Conservation (phyloP, 2,888 invertebrate genomes). For the Morpho helenor region DNA sequence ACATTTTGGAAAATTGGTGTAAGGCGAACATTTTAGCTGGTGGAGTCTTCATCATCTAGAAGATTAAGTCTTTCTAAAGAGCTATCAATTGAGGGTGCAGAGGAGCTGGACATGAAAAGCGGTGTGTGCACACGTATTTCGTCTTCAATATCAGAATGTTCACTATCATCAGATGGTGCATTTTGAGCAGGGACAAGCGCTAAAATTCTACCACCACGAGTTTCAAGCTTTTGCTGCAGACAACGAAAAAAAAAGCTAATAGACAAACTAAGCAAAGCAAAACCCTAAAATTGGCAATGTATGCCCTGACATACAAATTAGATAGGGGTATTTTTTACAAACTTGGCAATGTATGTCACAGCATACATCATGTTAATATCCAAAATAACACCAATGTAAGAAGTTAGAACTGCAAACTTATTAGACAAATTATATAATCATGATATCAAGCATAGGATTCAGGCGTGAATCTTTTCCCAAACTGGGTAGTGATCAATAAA, state of each 20-base stretch:
- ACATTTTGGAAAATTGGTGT: slow-evolving; percentile 13
- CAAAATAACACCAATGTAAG: slow-evolving; percentile 13
- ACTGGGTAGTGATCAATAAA: slow-evolving; percentile 4
- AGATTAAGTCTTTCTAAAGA: slow-evolving; percentile 26
- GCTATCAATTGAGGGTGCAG: slow-evolving; percentile 19
- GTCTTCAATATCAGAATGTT: slow-evolving; percentile 12
- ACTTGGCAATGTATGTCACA: slow-evolving; percentile 18
- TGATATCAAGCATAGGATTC: slow-evolving; percentile 14
- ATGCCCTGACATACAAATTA: slow-evolving; percentile 16
- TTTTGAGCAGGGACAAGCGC: slow-evolving; percentile 12
- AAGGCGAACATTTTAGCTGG: slow-evolving; percentile 8
- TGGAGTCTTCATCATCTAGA: slow-evolving; percentile 21
- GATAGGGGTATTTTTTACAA: slow-evolving; percentile 10
- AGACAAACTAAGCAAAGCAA: slow-evolving; percentile 11
- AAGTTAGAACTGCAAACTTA: slow-evolving; percentile 14
- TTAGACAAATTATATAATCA: slow-evolving; percentile 14
- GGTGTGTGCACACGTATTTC: slow-evolving; percentile 11
- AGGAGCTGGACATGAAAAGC: slow-evolving; percentile 1
- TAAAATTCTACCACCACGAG: slow-evolving; percentile 18
- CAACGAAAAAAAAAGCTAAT: slow-evolving; percentile 13
- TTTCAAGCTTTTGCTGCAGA: slow-evolving; percentile 14
- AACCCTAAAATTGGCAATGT: slow-evolving; percentile 20
- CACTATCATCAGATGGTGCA: slow-evolving; percentile 16
- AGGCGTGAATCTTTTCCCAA: too few relatives aligned
- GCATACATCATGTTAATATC: slow-evolving; percentile 14